A percentile compares a stretch with the other conserved stretches of the same genome.
These are phyloP conservation scores for Zaprionus ornatus DNA, from an alignment of 1,140 invertebrate species.

Conservation along the genomic window DNA sequence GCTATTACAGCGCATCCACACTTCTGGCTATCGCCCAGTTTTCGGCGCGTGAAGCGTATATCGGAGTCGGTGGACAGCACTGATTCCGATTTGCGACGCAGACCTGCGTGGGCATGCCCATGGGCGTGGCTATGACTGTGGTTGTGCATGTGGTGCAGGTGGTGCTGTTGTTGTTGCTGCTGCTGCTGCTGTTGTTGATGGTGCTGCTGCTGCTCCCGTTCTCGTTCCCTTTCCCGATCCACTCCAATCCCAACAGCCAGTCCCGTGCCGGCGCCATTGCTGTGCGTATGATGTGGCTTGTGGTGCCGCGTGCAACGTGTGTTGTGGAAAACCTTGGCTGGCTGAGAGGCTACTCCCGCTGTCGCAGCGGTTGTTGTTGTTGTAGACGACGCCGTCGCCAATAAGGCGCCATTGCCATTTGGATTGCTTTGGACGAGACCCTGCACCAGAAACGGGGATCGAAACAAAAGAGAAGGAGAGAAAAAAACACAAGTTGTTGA, in stretches of 20 bases:
- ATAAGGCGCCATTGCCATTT: constrained; percentile 53
- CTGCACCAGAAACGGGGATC: constrained; percentile 35
- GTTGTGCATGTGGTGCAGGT: constrained; percentile 62
- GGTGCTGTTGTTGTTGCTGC: constrained; percentile 31
- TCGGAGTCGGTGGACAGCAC: constrained; percentile 93
- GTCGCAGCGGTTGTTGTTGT: constrained; percentile 14
- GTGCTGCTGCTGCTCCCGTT: constrained; percentile 19
- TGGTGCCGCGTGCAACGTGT: constrained; percentile 79
- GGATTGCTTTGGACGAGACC: constrained; percentile 75
- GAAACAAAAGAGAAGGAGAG: constrained; percentile 20
- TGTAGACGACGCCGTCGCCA: constrained; percentile 1
- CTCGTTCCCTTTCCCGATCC: constrained; percentile 27
- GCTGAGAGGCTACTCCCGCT: constrained; percentile 44
- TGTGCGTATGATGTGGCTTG: constrained; percentile 69
- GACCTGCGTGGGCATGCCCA: constrained; percentile 37
- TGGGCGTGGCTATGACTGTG: constrained; percentile 62
- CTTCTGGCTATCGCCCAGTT: constrained; percentile 90
- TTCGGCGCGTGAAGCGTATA: constrained; percentile 92
- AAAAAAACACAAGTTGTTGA: constrained; percentile 18
- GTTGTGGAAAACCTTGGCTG: constrained; percentile 78
- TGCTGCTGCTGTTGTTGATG: constrained; percentile 2
- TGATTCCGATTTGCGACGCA: constrained; percentile 87
- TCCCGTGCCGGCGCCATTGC: constrained; percentile 26
- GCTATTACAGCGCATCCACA: constrained; percentile 93
- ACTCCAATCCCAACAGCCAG: neutral